phyloP scores from a whole-genome alignment of 2,888 invertebrate species.

The Panzeria rudis region DNA sequence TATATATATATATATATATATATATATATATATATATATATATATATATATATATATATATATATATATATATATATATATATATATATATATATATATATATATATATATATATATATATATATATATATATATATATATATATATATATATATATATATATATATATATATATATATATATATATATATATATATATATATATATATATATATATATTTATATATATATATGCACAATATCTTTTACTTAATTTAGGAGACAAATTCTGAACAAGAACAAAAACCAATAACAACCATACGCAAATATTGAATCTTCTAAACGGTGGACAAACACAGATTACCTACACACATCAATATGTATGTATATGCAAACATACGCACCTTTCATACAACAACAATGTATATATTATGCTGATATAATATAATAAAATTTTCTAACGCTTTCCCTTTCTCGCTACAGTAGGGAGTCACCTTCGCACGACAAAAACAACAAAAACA shows the following conservation, averaged over 20 bases:
- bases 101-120: no score
- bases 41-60: no score
- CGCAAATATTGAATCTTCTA: neutral
- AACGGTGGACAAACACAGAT: conserved; percentile 49
- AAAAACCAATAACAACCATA: conserved; percentile 47
- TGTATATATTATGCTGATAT: neutral
- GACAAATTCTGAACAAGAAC: conserved; percentile 48
- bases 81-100: no score
- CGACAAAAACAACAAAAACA: conserved; percentile 23
- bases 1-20: no score
- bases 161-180: neutral
- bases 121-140: no score
- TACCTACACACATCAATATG: neutral
- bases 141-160: neutral
- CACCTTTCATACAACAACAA: conserved; percentile 51
- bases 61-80: no score
- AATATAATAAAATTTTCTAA: conserved; percentile 57
- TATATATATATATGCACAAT: neutral
- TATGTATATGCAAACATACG: conserved; percentile 33
- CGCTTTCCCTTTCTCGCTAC: conserved; percentile 71
- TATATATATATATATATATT: neutral
- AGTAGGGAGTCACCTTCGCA: conserved; percentile 46
- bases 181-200: neutral
- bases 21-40: no score
- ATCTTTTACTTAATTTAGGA: conserved; percentile 22